Percentiles rank a stretch among this genome's conserved stretches.
phyloP scores from a whole-genome alignment of 2,888 invertebrate genomes.

The Brenthis ino region DNA sequence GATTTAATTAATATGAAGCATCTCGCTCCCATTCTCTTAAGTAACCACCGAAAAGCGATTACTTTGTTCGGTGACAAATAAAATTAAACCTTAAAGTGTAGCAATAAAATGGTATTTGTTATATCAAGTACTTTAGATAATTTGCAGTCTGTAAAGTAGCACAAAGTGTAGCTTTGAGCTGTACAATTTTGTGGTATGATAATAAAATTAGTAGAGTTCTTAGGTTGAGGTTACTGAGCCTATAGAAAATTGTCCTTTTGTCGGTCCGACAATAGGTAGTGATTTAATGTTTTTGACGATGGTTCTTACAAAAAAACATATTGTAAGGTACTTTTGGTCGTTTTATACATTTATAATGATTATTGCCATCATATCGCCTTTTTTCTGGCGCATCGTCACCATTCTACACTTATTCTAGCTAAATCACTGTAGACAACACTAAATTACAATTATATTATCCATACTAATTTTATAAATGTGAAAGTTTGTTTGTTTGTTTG shows the following conservation, averaged over 20 bases:
- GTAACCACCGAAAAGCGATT: conserved; percentile 19
- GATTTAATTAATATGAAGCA: conserved; percentile 20
- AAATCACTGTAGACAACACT: too few relatives aligned
- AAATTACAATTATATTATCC: too few relatives aligned
- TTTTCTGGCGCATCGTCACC: too few relatives aligned
- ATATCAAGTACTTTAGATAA: neutral
- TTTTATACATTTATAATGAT: too few relatives aligned
- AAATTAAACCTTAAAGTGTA: neutral
- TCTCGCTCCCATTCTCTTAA: conserved; percentile 13
- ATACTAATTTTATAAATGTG: too few relatives aligned
- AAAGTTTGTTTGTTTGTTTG: too few relatives aligned
- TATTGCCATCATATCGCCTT: too few relatives aligned
- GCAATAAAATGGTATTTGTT: conserved; percentile 6
- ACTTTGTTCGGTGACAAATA: neutral
- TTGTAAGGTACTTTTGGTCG: too few relatives aligned
- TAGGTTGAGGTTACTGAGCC: neutral
- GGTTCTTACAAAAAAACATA: too few relatives aligned
- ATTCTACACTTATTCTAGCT: too few relatives aligned
- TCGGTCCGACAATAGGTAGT: too few relatives aligned
- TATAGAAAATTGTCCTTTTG: neutral
- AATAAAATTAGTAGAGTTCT: neutral
- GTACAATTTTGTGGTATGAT: neutral
- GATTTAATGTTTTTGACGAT: too few relatives aligned
- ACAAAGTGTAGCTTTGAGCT: neutral
- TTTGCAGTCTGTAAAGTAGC: conserved; percentile 1